These are phyloP conservation scores for Drosophila infuscata DNA, from an alignment of 2,888 invertebrate species.

Conservation along the genomic window DNA sequence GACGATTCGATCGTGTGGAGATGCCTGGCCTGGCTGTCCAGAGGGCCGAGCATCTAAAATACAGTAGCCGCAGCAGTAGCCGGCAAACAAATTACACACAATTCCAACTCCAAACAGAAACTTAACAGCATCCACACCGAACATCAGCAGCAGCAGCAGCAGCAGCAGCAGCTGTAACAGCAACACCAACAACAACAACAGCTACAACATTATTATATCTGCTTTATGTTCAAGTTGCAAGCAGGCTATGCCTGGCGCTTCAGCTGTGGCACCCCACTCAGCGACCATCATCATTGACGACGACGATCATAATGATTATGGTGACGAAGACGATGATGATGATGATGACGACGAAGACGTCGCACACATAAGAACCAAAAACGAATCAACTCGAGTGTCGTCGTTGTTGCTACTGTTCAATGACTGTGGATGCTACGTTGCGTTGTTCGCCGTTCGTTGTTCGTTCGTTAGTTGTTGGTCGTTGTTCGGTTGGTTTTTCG, in stretches of 20 bases:
- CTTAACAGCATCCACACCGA: constrained; percentile 71
- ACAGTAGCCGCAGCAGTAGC: constrained; percentile 79
- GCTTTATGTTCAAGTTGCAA: constrained; percentile 63
- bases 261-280: constrained; percentile 69
- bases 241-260: constrained; percentile 71
- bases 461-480: constrained; percentile 33
- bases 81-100: constrained; percentile 81
- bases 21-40: constrained; percentile 50
- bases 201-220: constrained; percentile 78
- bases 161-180: constrained; percentile 19
- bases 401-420: constrained; percentile 72
- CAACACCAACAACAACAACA: constrained; percentile 44
- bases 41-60: constrained; percentile 54
- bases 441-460: constrained; percentile 45
- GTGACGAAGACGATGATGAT: constrained; percentile 15
- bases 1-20: constrained; percentile 58
- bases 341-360: constrained; percentile 28
- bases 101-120: constrained; percentile 80
- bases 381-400: constrained; percentile 77
- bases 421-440: constrained; percentile 56
- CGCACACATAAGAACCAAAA: constrained; percentile 69
- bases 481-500: constrained; percentile 79
- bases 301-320: constrained; percentile 18
- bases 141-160: constrained; percentile 38
- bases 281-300: constrained; percentile 38